These are phyloP conservation scores for Anastrepha ludens DNA, from an alignment of 1,140 invertebrate species.

Conservation along the genomic window DNA sequence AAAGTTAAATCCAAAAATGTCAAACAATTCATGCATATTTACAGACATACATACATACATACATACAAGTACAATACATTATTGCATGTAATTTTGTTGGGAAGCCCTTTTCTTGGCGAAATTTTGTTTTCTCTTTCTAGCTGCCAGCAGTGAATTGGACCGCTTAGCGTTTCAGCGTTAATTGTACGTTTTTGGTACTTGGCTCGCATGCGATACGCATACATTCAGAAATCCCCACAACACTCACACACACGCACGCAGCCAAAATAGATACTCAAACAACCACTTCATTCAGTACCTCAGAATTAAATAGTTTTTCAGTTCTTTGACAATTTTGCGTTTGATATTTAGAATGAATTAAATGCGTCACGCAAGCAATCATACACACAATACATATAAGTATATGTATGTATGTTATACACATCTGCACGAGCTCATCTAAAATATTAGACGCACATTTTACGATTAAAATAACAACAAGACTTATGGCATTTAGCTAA, in stretches of 20 bases:
- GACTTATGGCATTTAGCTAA: not conserved
- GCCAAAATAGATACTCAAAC: not conserved
- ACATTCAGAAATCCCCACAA: not conserved
- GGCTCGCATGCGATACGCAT: not conserved
- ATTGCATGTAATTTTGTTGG: conserved; percentile 4
- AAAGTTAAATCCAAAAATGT: no score
- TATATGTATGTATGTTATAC: not conserved
- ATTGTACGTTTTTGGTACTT: conserved; percentile 55
- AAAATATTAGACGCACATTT: conserved; percentile 21
- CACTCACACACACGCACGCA: not conserved
- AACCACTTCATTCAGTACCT: conserved; percentile 8
- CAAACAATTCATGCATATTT: no score
- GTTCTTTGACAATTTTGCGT: conserved; percentile 7
- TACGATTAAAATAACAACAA: not conserved
- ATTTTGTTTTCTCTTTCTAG: not conserved
- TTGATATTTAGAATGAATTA: conserved; percentile 50
- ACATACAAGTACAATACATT: not conserved
- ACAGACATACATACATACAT: not conserved
- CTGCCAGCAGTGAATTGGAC: conserved; percentile 54
- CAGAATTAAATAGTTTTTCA: not conserved
- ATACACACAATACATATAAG: not conserved
- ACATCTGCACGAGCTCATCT: not conserved
- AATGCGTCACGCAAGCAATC: conserved; percentile 26
- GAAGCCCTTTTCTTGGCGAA: not conserved
- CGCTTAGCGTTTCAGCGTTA: conserved; percentile 56